Conservation (phyloP, 1,140 invertebrate genomes). For the Pantala flavescens region DNA sequence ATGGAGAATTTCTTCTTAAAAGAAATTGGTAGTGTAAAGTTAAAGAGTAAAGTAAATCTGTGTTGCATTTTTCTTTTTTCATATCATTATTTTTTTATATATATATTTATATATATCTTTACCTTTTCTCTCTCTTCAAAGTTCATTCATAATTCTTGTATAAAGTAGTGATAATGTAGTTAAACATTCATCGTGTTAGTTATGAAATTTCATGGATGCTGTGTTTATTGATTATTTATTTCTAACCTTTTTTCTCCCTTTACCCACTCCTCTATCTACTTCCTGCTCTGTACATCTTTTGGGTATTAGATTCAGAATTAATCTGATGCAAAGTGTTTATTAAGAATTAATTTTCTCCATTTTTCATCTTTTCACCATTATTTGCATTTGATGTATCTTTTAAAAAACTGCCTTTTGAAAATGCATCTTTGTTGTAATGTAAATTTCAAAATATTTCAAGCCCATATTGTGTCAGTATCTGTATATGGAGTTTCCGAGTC, state of each 20-base stretch:
- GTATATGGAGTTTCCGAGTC: too few relatives aligned
- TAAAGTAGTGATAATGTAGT: slow-evolving; percentile 7
- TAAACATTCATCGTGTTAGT: slow-evolving; percentile 25
- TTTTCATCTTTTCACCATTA: background rate
- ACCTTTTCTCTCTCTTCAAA: background rate
- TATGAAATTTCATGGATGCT: slow-evolving; percentile 51
- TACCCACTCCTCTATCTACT: background rate
- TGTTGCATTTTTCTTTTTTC: background rate
- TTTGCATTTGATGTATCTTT: too few relatives aligned
- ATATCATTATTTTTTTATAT: background rate
- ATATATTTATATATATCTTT: too few relatives aligned
- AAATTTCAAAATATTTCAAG: too few relatives aligned
- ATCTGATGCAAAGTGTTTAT: background rate
- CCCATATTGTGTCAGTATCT: too few relatives aligned
- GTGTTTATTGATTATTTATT: slow-evolving; percentile 25
- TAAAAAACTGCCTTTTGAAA: too few relatives aligned
- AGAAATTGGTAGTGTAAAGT: slow-evolving; percentile 3
- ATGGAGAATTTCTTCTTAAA: background rate
- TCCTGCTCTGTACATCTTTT: slow-evolving; percentile 1
- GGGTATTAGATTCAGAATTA: background rate
- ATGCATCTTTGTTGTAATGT: too few relatives aligned
- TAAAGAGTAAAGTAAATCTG: background rate
- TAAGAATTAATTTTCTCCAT: background rate
- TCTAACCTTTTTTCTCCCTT: slow-evolving; percentile 16
- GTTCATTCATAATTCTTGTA: background rate